Base-by-base conservation (phyloP, 1,140 invertebrate species). In the Neomicropteryx cornuta region DNA sequence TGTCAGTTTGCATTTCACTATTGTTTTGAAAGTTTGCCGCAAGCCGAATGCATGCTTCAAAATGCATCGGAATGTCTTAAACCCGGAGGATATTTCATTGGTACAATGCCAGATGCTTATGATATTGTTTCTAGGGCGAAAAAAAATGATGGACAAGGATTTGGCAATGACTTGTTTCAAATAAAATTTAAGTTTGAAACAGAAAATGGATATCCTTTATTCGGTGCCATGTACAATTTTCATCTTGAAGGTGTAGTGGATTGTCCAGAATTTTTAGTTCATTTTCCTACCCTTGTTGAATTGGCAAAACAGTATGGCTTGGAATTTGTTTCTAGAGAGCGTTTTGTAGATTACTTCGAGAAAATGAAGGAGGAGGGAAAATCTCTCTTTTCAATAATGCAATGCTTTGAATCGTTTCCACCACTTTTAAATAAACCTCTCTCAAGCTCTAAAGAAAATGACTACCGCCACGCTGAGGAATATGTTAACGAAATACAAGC, bases 1-100 rank as follows among this genome's bases (percentile, higher is more conserved):
- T 96, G 92, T 60, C 97, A 99, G 63, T 99, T 99, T 77, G 86
- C 93, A 16, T 86, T 99, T 51, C 88, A 92, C 62, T 99, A 98
- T 51, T 85, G 85, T 51, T 99, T 99, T 72, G 92, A 97, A 62
- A 87, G 83, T 36, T 62, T 92, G 38, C 55, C 67, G n/a, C 92
- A 97, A 68, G 93, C 91, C 1, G 78, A 93, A 54, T 79, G 79
- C 52, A 95, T 98, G 88, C 62, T 99, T 1, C 73, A 74, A 41
- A 99, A 99, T 73, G 87, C 87, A 4, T 79, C 87, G 14, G 90
- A 96, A 59, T 85, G 80, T 56, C 67, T 99, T 3, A 73, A 75
- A 45, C 75, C 81, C 1, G 94, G 90, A 33, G 95, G 96, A 5
- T 95, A 80, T 60, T 99, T 99, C 55, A 91, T 99, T 59, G 95